Percentiles rank a stretch among this genome's conserved stretches.
These are phyloP conservation scores for Nebria brevicollis DNA, from an alignment of 2,888 invertebrate species.

Conservation along the genomic window DNA sequence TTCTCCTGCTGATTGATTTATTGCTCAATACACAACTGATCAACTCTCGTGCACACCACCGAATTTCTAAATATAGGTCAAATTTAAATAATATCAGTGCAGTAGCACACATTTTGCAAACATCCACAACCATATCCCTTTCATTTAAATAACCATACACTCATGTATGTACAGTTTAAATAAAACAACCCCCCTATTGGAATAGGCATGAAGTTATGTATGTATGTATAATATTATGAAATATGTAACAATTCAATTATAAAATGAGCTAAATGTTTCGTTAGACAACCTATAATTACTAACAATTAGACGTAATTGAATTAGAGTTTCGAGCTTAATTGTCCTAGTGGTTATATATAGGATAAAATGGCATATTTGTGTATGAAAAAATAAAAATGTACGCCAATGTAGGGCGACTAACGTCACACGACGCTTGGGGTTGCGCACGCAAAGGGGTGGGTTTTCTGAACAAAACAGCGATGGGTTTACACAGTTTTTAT, in stretches of 20 bases:
- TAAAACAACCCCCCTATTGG: no score
- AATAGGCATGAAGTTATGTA: neutral
- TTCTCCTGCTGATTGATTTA: neutral
- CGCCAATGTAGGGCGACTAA: constrained; percentile 29
- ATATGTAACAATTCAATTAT: neutral
- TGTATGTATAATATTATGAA: neutral
- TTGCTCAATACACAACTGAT: constrained; percentile 28
- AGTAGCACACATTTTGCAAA: neutral
- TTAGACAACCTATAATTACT: neutral
- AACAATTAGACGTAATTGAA: neutral
- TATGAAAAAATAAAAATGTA: neutral
- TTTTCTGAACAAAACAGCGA: constrained; percentile 12
- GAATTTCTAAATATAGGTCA: constrained; percentile 39
- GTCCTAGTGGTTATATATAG: neutral
- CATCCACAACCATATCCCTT: neutral
- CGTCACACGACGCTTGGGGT: constrained; percentile 24
- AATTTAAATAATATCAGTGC: constrained; percentile 27
- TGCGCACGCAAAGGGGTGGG: constrained; percentile 45
- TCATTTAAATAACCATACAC: no score
- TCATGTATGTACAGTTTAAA: no score
- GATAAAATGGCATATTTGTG: neutral
- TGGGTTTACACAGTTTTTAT: constrained; percentile 32
- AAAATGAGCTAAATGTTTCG: neutral
- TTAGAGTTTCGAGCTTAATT: neutral
- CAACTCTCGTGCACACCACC: constrained; percentile 21